phyloP scores from a whole-genome alignment of 2,888 invertebrate species.

The Perithous albicinctus region DNA sequence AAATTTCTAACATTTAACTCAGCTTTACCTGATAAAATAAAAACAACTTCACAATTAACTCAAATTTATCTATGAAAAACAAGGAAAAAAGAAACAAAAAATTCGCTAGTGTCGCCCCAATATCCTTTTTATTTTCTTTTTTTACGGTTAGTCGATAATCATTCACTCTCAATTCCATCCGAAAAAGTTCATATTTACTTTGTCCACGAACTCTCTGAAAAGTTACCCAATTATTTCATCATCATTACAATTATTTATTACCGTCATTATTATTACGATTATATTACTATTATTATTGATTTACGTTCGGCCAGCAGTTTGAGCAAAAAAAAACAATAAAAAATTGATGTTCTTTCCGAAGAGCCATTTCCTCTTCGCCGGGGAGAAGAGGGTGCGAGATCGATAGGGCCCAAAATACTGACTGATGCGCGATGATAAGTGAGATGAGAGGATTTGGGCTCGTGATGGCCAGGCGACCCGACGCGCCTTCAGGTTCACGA shows the following conservation, averaged over 20 bases:
- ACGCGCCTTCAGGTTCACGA: constrained; percentile 24
- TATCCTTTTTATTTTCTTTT: background rate
- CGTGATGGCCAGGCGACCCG: constrained; percentile 80
- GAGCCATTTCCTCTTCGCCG: constrained; percentile 85
- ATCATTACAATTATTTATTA: constrained; percentile 50
- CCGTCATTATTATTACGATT: constrained; percentile 45
- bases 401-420: constrained; percentile 83
- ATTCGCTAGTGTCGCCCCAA: background rate
- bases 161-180: background rate
- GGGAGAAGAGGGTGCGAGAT: constrained; percentile 82
- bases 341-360: constrained; percentile 85
- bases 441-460: constrained; percentile 80
- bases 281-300: constrained; percentile 69
- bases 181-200: constrained; percentile 9
- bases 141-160: background rate
- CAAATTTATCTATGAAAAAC: no score
- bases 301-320: constrained; percentile 77
- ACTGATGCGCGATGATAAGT: constrained; percentile 78
- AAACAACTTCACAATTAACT: no score
- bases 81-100: background rate
- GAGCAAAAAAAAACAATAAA: constrained; percentile 66
- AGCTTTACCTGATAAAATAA: background rate
- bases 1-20: no score
- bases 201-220: constrained; percentile 2
- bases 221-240: no score